Percentiles rank a stretch among this genome's conserved stretches.
These are phyloP conservation scores for Phyllotis vaccarum DNA, from an alignment of 2,797 vertebrate species.

Conservation along the genomic window DNA sequence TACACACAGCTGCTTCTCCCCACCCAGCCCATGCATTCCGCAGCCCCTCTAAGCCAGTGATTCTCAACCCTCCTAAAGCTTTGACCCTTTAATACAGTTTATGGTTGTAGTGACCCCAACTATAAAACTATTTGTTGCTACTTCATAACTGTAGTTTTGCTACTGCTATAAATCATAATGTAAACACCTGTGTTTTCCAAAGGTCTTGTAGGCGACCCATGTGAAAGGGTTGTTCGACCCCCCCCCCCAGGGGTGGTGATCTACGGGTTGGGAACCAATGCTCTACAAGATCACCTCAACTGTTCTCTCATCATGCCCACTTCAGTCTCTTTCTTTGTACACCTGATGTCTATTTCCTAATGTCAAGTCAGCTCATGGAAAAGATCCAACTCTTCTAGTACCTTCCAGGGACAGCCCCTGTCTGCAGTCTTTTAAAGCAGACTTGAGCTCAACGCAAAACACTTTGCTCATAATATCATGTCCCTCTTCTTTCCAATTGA, in stretches of 20 bases:
- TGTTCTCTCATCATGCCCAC: neutral
- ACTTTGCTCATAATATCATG: neutral
- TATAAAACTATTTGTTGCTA: neutral
- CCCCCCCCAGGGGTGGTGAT: too few relatives aligned
- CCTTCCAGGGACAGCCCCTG: neutral
- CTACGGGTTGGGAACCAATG: neutral
- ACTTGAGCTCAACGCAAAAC: neutral
- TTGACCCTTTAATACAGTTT: neutral
- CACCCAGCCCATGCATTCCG: neutral
- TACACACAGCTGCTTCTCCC: neutral
- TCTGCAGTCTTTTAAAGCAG: neutral
- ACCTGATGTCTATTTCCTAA: neutral
- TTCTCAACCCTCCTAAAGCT: neutral
- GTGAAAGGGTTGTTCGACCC: neutral
- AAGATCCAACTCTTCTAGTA: neutral
- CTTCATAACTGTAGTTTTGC: neutral
- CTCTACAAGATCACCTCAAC: too few relatives aligned
- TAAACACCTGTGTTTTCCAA: neutral
- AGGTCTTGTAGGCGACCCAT: neutral
- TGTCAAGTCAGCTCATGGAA: neutral
- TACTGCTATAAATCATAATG: neutral
- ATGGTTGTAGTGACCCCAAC: neutral
- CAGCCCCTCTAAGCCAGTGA: neutral
- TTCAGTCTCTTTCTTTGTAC: neutral
- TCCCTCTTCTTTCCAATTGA: conserved; percentile 26